phyloP scores from a whole-genome alignment of 2,113 vertebrate genomes.

The Hirundichthys speculiger region DNA sequence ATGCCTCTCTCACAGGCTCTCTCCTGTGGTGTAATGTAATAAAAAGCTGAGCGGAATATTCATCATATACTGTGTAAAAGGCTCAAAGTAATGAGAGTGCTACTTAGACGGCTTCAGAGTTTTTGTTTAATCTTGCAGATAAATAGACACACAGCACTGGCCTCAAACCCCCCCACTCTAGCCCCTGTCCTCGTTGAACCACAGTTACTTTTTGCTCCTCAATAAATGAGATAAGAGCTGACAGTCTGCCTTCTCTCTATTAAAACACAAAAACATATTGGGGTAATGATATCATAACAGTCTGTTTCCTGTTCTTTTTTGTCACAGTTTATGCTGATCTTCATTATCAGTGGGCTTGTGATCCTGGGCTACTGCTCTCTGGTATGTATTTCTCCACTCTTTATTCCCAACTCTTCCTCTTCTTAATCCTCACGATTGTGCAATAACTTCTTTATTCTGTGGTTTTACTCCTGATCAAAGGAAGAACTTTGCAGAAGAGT shows the following conservation, averaged over 20 bases:
- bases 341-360: constrained; percentile 95
- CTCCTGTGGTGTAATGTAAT: too few species aligned
- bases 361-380: constrained; percentile 94
- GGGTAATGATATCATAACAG: neutral
- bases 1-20: neutral
- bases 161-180: too few species aligned
- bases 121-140: neutral
- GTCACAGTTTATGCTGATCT: constrained; percentile 91
- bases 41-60: too few species aligned
- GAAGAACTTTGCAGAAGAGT: neutral
- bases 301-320: constrained; percentile 24
- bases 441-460: constrained; percentile 1
- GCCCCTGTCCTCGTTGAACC: too few species aligned
- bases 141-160: neutral
- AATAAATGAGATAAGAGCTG: neutral
- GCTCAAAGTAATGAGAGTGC: too few species aligned
- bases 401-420: neutral
- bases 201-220: neutral
- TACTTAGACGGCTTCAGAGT: neutral
- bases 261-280: neutral
- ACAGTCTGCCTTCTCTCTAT: neutral
- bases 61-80: neutral
- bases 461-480: constrained; percentile 4
- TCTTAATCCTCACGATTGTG: neutral
- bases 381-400: constrained; percentile 72